These are phyloP conservation scores for Spatula clypeata DNA, from an alignment of 2,797 vertebrate species.

Conservation along the genomic window DNA sequence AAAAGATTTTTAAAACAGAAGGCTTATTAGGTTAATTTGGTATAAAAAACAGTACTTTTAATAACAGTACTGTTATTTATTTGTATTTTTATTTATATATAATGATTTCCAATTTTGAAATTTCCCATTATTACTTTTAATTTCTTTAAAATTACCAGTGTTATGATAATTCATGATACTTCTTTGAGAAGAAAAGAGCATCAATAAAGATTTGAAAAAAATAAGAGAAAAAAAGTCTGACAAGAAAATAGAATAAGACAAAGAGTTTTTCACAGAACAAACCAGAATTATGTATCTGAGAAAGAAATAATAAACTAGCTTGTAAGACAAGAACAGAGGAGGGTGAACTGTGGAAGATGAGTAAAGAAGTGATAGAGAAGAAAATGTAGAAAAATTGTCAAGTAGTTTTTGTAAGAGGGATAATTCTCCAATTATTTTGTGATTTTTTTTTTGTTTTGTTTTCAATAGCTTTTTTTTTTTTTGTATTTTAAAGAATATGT, in stretches of 20 bases:
- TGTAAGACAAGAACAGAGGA: background rate
- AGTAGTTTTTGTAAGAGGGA: background rate
- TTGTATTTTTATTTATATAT: background rate
- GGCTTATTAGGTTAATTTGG: fast-evolving
- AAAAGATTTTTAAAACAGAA: background rate
- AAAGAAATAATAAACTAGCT: background rate
- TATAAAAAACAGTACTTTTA: fast-evolving
- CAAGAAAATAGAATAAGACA: background rate
- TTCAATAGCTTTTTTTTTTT: too few relatives aligned
- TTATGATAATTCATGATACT: background rate
- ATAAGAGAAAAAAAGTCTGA: background rate
- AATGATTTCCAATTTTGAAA: background rate
- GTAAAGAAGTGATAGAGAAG: background rate
- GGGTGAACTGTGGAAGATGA: background rate
- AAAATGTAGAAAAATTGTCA: background rate
- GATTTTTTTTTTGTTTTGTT: background rate
- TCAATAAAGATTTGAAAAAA: background rate
- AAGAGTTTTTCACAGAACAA: background rate
- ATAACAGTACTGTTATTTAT: background rate
- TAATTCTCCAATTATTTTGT: background rate
- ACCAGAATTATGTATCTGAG: background rate
- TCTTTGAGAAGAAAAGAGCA: background rate
- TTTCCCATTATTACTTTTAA: background rate
- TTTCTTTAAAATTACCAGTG: background rate
- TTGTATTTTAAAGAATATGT: too few relatives aligned